Evolutionary conservation across 2,113 vertebrate genomes (phyloP).

Genomic region (Grammomys surdaster): DNA sequence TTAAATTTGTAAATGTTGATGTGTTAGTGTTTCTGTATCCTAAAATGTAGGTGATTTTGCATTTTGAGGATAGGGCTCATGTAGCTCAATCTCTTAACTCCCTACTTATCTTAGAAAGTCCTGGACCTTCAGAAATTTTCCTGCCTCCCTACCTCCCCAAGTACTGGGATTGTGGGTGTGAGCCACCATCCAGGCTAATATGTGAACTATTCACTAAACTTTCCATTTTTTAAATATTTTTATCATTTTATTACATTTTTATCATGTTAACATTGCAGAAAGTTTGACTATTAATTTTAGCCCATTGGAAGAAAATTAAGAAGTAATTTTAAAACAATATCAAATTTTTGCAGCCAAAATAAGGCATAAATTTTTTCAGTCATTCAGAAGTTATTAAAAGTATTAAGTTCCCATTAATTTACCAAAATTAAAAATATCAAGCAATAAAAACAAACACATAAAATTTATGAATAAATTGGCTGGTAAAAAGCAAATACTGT

Average conservation of each 20-base stretch:
- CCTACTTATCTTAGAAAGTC: background rate
- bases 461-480: background rate
- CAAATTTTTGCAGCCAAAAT: slow-evolving; percentile 27
- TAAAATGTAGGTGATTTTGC: background rate
- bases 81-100: background rate
- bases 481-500: background rate
- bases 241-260: slow-evolving; percentile 41
- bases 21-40: background rate
- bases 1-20: slow-evolving; percentile 11
- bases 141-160: background rate
- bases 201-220: background rate
- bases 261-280: background rate
- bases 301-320: background rate
- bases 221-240: slow-evolving; percentile 51
- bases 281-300: slow-evolving; percentile 42
- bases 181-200: background rate
- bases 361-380: background rate
- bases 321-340: background rate
- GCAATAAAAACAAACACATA: background rate
- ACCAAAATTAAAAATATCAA: background rate
- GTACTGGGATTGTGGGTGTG: background rate
- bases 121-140: background rate
- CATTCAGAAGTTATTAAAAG: background rate
- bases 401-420: slow-evolving; percentile 7
- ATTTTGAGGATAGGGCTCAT: background rate